These are phyloP conservation scores for Lonchura striata DNA, from an alignment of 2,113 vertebrate species.

Conservation along the genomic window DNA sequence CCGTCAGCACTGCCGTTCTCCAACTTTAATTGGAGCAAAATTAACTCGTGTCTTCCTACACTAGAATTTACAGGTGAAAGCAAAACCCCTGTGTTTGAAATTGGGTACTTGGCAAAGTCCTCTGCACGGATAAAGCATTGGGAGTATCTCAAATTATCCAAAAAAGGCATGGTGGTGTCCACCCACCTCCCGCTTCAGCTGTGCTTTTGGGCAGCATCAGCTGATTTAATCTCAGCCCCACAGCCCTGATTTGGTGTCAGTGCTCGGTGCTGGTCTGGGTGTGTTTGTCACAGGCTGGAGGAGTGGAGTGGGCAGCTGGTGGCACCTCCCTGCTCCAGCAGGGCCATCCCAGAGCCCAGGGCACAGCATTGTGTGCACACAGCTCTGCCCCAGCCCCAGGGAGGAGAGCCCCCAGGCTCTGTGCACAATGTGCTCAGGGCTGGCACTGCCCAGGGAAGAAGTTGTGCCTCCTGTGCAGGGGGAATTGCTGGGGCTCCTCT, in stretches of 20 bases:
- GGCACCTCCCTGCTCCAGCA: too few species aligned
- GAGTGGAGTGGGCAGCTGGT: too few species aligned
- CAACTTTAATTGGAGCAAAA: neutral
- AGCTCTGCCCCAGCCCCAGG: too few species aligned
- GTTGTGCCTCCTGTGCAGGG: too few species aligned
- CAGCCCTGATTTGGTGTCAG: neutral
- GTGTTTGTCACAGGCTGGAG: neutral
- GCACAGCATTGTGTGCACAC: too few species aligned
- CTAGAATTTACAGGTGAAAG: neutral
- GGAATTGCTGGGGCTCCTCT: too few species aligned
- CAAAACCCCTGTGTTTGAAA: neutral
- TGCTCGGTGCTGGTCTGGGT: neutral
- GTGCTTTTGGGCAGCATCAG: neutral
- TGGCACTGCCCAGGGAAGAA: too few species aligned
- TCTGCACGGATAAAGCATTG: neutral
- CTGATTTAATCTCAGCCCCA: neutral
- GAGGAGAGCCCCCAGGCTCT: too few species aligned
- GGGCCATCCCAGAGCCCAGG: too few species aligned
- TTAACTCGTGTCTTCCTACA: neutral
- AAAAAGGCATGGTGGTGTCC: too few species aligned
- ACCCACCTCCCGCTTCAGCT: fast-evolving
- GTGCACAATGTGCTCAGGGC: too few species aligned
- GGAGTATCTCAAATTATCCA: neutral
- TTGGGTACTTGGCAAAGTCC: fast-evolving
- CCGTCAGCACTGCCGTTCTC: fast-evolving